Percentiles rank a stretch among this genome's conserved stretches.
Evolutionary conservation across 2,888 invertebrate genomes (phyloP).

Genomic region (Meta bourneti): DNA sequence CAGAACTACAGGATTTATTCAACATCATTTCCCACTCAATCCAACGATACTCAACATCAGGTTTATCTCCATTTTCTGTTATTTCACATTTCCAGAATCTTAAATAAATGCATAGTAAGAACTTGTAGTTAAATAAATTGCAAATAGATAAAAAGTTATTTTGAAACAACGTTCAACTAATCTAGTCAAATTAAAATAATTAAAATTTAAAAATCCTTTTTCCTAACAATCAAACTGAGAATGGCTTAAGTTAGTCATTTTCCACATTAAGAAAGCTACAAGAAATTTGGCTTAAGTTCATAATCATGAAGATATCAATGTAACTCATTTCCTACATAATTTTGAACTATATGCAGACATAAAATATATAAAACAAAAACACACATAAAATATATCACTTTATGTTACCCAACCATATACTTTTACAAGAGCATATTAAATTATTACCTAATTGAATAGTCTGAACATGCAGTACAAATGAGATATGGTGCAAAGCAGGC

Average conservation of each 20-base stretch:
- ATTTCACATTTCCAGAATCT: slow-evolving; percentile 93
- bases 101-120: slow-evolving; percentile 39
- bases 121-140: neutral
- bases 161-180: neutral
- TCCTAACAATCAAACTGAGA: too few species aligned
- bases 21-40: slow-evolving; percentile 92
- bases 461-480: slow-evolving; percentile 96
- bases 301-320: too few species aligned
- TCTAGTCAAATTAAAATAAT: neutral
- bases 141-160: neutral
- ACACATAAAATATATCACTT: too few species aligned
- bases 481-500: slow-evolving; percentile 99
- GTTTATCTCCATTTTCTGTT: slow-evolving; percentile 82
- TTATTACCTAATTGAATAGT: slow-evolving; percentile 88
- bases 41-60: slow-evolving; percentile 86
- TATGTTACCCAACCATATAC: too few species aligned
- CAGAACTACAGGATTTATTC: slow-evolving; percentile 84
- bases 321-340: too few species aligned
- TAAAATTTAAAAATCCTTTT: neutral
- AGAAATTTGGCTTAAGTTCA: too few species aligned
- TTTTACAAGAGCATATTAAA: neutral
- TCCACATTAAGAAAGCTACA: too few species aligned
- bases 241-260: too few species aligned
- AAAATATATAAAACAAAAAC: too few species aligned
- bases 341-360: too few species aligned